Evolutionary conservation across 2,797 vertebrate genomes (phyloP).

Genomic region (Allobates femoralis): DNA sequence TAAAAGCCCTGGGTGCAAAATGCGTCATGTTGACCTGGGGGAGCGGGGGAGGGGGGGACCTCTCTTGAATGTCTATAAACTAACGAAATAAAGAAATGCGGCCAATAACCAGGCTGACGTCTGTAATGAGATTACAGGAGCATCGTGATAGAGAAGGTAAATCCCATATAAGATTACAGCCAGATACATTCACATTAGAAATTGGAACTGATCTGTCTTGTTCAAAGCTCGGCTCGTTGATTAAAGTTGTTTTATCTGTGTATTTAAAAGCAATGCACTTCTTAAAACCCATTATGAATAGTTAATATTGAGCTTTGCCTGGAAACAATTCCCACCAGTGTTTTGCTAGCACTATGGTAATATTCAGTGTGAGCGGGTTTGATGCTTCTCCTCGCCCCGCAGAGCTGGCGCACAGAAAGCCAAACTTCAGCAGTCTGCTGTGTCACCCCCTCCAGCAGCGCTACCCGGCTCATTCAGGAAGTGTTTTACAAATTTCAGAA

Average conservation of each 20-base stretch:
- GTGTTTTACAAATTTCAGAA: constrained; percentile 65
- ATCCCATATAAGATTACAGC: constrained; percentile 14
- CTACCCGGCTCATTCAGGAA: constrained; percentile 62
- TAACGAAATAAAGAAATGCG: neutral
- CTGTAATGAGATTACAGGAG: constrained; percentile 27
- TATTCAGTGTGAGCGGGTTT: constrained; percentile 48
- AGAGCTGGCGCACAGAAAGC: constrained; percentile 51
- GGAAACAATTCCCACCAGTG: constrained; percentile 60
- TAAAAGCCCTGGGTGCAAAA: neutral
- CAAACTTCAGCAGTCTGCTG: constrained; percentile 24
- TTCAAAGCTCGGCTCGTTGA: constrained; percentile 56
- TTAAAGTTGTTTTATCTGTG: constrained; percentile 60
- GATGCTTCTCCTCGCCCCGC: neutral
- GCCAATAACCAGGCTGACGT: neutral
- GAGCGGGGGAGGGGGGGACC: neutral
- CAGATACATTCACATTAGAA: constrained; percentile 33
- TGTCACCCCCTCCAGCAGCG: constrained; percentile 53
- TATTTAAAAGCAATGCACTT: constrained; percentile 62
- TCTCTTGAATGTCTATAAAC: neutral
- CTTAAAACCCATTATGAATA: constrained; percentile 62
- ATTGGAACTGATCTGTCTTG: constrained; percentile 52
- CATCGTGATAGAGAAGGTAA: constrained; percentile 9
- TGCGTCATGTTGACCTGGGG: neutral
- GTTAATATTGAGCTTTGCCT: constrained; percentile 61
- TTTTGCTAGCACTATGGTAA: constrained; percentile 50